phyloP scores from a whole-genome alignment of 2,797 vertebrate species.

The Margarornis squamiger region DNA sequence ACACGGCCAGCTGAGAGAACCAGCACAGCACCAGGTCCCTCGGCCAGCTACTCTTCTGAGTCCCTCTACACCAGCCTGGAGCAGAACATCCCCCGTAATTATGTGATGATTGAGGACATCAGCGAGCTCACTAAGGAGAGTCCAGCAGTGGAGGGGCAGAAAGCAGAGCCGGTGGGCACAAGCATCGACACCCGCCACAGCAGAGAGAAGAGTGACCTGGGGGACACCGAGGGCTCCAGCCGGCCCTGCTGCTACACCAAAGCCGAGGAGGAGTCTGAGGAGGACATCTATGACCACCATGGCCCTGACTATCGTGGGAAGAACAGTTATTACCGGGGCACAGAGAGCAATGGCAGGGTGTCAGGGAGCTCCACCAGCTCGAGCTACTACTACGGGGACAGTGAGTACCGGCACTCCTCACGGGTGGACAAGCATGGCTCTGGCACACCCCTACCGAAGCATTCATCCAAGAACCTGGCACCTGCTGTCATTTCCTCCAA shows the following conservation, averaged over 20 bases:
- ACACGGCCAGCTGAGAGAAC: slow-evolving; percentile 81
- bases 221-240: slow-evolving; percentile 78
- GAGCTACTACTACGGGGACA: slow-evolving; percentile 84
- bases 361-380: slow-evolving; percentile 78
- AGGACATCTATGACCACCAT: slow-evolving; percentile 92
- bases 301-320: slow-evolving; percentile 82
- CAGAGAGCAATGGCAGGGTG: slow-evolving; percentile 87
- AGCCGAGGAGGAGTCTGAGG: slow-evolving; percentile 91
- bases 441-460: slow-evolving; percentile 82
- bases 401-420: slow-evolving; percentile 88
- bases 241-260: slow-evolving; percentile 86
- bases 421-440: slow-evolving; percentile 82
- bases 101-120: slow-evolving; percentile 99
- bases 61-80: slow-evolving; percentile 92
- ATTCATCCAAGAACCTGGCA: slow-evolving; percentile 91
- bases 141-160: slow-evolving; percentile 82
- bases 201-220: slow-evolving; percentile 77
- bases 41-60: slow-evolving; percentile 86
- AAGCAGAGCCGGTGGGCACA: slow-evolving; percentile 75
- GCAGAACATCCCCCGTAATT: slow-evolving; percentile 96
- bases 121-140: slow-evolving; percentile 97
- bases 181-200: slow-evolving; percentile 78
- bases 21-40: slow-evolving; percentile 82
- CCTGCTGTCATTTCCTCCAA: slow-evolving; percentile 94
- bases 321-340: slow-evolving; percentile 81